These are phyloP conservation scores for Odontamblyopus rebecca DNA, from an alignment of 2,797 vertebrate species.

Conservation along the genomic window DNA sequence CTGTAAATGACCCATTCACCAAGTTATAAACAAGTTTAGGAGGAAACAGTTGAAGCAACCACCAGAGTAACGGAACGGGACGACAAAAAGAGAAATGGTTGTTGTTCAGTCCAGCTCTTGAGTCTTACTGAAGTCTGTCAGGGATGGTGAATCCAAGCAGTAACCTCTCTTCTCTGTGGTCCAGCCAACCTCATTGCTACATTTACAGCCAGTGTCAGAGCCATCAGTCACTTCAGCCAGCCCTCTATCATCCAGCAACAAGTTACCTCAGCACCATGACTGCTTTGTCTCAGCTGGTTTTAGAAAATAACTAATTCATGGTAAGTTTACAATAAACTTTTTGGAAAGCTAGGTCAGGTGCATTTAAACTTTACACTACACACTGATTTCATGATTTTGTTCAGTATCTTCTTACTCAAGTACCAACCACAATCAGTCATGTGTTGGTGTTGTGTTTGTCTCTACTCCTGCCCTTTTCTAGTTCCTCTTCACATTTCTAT, in stretches of 20 bases:
- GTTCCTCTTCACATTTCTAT: constrained; percentile 60
- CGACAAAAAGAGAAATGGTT: constrained; percentile 24
- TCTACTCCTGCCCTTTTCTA: constrained; percentile 39
- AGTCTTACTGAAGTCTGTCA: constrained; percentile 48
- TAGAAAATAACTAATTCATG: constrained; percentile 79
- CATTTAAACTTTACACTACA: background rate
- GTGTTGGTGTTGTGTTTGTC: background rate
- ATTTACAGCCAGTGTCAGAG: constrained; percentile 32
- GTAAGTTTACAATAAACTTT: constrained; percentile 55
- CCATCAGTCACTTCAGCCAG: constrained; percentile 53
- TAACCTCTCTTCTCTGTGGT: constrained; percentile 48
- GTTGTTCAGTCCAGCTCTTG: constrained; percentile 30
- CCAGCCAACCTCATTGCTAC: constrained; percentile 48
- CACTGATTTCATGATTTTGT: background rate
- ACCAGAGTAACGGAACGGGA: constrained; percentile 23
- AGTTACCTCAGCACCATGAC: constrained; percentile 77
- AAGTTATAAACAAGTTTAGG: constrained; percentile 46
- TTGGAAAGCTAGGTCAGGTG: background rate
- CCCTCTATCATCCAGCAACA: constrained; percentile 64
- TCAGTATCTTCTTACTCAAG: background rate
- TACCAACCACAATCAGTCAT: background rate
- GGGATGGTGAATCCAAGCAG: constrained; percentile 68
- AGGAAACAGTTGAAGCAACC: constrained; percentile 27
- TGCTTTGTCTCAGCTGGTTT: constrained; percentile 69
- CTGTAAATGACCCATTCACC: constrained; percentile 62